A percentile compares a stretch with the other conserved stretches of the same genome.
Evolutionary conservation across 1,140 invertebrate genomes (phyloP).

Genomic region (Aricia agestis): DNA sequence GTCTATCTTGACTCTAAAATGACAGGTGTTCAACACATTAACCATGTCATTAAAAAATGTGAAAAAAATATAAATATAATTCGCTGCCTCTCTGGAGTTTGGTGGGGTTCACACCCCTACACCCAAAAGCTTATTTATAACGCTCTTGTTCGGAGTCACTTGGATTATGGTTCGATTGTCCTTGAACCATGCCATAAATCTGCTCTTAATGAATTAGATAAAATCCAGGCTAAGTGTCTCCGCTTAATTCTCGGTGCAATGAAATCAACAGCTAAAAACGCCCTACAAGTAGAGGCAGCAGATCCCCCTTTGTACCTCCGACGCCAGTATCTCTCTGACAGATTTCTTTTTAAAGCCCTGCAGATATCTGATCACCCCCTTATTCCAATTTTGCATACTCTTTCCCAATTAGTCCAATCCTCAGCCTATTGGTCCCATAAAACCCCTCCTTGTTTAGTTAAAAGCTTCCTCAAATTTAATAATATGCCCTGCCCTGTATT

Average conservation of each 20-base stretch:
- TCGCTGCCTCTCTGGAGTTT: background rate
- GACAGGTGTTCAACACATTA: background rate
- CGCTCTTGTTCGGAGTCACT: background rate
- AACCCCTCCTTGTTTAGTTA: background rate
- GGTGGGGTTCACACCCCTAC: constrained; percentile 7
- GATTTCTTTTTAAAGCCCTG: background rate
- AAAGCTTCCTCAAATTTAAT: background rate
- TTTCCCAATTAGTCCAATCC: background rate
- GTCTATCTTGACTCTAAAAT: background rate
- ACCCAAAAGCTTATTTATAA: constrained; percentile 9
- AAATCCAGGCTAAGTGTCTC: background rate
- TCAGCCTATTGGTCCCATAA: background rate
- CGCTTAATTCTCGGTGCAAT: background rate
- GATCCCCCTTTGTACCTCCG: background rate
- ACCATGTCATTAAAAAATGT: background rate
- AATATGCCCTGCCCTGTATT: background rate
- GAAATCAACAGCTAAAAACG: background rate
- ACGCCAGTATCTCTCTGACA: background rate
- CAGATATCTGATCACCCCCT: background rate
- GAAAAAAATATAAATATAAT: constrained; percentile 9
- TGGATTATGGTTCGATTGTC: constrained; percentile 1
- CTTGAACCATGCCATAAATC: constrained; percentile 7
- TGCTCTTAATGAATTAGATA: background rate
- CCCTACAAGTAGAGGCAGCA: background rate
- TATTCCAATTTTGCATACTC: background rate